Evolutionary conservation across 2,888 invertebrate genomes (phyloP), one percentile per base, ranked within the genome.

Genomic region (Melieria crassipennis): DNA sequence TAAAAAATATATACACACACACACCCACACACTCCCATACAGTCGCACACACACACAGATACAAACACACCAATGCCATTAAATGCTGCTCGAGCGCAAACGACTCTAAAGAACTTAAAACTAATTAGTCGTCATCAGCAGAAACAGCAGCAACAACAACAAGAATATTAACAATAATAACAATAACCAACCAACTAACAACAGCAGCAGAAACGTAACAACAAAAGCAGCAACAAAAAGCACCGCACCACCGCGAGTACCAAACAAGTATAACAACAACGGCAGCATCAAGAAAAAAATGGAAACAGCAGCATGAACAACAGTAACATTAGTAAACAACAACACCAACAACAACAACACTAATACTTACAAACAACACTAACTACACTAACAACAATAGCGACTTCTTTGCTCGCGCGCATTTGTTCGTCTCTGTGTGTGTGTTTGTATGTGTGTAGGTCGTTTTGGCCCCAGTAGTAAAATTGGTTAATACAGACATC

Each of bases 281-380:
- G 62, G 55, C 58, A 57, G 48, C 48, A 67, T 45, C 60, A 62
- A 50, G 56, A 62, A 52, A 66, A 66, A 70, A 58, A 48, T 58
- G 46, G 65, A 68, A 52, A 52, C 58, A 65, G 42, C 70, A 73
- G 77, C 78, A 77, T 79, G 79, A 79, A 79, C 78, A 77, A 76
- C 79, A 78, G 74, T 75, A 48, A 7, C 50, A 57, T 13, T 43
- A 58, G 10, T 52, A 62, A 42, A 55, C 5, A 48, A 11, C 45
- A 62, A 43, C 45, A 62, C 13, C 61, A 45, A 13, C 42, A 69
- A 61, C 42, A 69, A 61, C 47, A 65, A 45, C 30, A 30, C 30
- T 30, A 30, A 30, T 30, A 30, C 30, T 30, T 30, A 2, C 2
- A 30, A 30, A 2, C 4, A 65, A 43, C 55, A 52, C 52, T 45